A percentile compares a stretch with the other conserved stretches of the same genome.
Conservation (phyloP, 2,888 invertebrate genomes). For the Caenorhabditis zanzibari region DNA sequence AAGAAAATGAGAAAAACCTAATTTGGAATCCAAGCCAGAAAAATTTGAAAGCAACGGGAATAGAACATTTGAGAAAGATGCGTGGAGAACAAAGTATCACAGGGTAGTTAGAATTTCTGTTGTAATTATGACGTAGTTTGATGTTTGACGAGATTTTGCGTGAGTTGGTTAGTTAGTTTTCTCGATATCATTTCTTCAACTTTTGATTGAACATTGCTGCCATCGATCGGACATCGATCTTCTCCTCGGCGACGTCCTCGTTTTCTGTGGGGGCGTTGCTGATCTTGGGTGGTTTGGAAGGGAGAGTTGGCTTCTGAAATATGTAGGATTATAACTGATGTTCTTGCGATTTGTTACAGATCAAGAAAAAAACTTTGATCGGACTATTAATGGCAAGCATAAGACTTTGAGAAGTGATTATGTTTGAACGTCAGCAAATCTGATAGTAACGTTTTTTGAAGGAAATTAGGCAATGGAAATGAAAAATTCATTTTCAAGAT, state of each 20-base stretch:
- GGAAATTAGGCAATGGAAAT: too few species aligned
- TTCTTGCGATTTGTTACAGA: not conserved
- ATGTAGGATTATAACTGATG: not conserved
- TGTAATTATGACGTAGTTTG: constrained; percentile 8
- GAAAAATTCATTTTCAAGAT: too few species aligned
- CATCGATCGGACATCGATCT: constrained; percentile 55
- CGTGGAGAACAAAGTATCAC: constrained; percentile 9
- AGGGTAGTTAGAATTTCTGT: constrained; percentile 1
- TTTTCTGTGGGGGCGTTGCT: not conserved
- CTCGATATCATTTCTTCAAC: constrained; percentile 38
- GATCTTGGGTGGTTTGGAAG: constrained; percentile 49
- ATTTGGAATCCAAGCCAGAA: not conserved
- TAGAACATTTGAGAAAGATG: not conserved
- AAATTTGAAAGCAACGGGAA: constrained; percentile 24
- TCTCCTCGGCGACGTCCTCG: constrained; percentile 34
- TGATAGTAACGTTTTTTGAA: not conserved
- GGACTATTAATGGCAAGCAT: not conserved
- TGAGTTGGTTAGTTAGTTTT: not conserved
- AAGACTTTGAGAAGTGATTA: not conserved
- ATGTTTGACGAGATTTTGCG: constrained; percentile 8
- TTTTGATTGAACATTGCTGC: constrained; percentile 60
- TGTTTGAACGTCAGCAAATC: not conserved
- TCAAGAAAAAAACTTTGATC: too few species aligned
- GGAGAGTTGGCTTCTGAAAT: constrained; percentile 60
- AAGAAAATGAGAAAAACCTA: constrained; percentile 22